Evolutionary conservation across 2,888 invertebrate species (phyloP).

Genomic region (Eucriotettix oculatus): DNA sequence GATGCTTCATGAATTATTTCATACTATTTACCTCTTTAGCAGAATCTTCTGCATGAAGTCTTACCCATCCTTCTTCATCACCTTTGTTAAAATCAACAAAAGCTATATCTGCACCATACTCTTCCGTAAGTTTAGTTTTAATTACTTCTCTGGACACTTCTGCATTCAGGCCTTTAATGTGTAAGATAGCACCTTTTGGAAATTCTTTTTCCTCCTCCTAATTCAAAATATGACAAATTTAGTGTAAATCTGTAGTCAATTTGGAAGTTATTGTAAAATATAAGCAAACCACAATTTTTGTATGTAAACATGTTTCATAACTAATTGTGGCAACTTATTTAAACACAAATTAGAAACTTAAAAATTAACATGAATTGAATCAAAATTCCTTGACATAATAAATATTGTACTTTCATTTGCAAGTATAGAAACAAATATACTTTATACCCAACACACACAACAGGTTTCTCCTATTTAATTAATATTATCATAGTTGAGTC

Average conservation of each 20-base stretch:
- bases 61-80: conserved; percentile 52
- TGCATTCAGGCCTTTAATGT: conserved; percentile 43
- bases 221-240: not conserved
- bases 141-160: conserved; percentile 53
- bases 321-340: no score
- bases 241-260: not conserved
- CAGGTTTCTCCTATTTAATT: no score
- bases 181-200: conserved; percentile 57
- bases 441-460: no score
- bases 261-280: not conserved
- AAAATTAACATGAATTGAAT: no score
- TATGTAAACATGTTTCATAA: no score
- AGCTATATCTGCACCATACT: conserved; percentile 41
- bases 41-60: conserved; percentile 49
- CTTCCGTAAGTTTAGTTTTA: conserved; percentile 43
- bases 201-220: conserved; percentile 22
- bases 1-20: no score
- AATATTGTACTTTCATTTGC: no score
- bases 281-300: no score
- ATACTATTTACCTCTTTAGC: conserved; percentile 39
- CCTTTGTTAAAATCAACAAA: conserved; percentile 64
- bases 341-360: not conserved
- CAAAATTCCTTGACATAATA: no score
- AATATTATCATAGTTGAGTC: no score
- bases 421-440: no score